phyloP scores from a whole-genome alignment of 2,888 invertebrate genomes.

The Nemotelus pantherinus region DNA sequence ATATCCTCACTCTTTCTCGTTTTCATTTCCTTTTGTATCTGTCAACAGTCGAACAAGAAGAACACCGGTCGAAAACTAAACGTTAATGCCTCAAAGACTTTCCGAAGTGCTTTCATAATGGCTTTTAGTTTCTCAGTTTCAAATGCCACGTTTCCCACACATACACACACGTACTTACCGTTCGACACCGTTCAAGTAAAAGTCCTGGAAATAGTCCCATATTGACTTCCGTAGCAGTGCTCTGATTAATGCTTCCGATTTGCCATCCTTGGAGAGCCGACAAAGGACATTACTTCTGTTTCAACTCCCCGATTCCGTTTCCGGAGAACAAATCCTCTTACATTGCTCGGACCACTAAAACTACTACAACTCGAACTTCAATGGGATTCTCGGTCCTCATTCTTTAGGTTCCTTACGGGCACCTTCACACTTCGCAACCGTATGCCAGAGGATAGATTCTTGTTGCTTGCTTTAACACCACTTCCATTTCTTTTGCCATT shows the following conservation, averaged over 20 bases:
- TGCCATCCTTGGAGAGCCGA: slow-evolving; percentile 33
- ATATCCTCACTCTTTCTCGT: neutral
- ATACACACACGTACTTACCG: neutral
- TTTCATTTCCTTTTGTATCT: neutral
- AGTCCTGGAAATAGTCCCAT: slow-evolving; percentile 36
- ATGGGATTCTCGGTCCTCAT: slow-evolving; percentile 13
- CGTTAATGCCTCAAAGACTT: slow-evolving; percentile 17
- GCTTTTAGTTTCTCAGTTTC: slow-evolving; percentile 9
- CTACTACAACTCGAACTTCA: slow-evolving; percentile 12
- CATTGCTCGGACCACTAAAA: neutral
- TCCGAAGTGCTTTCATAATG: neutral
- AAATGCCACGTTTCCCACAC: slow-evolving; percentile 7
- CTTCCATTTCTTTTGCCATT: slow-evolving; percentile 11
- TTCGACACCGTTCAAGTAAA: neutral
- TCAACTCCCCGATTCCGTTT: slow-evolving; percentile 20
- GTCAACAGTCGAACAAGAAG: neutral
- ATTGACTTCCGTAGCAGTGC: slow-evolving; percentile 41
- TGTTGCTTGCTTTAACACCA: slow-evolving; percentile 38
- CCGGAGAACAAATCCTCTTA: slow-evolving; percentile 41
- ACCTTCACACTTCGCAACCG: slow-evolving; percentile 14
- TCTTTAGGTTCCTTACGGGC: slow-evolving; percentile 15
- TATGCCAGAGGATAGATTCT: slow-evolving; percentile 16
- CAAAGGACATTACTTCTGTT: slow-evolving; percentile 5
- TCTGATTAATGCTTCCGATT: slow-evolving; percentile 44
- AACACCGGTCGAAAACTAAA: slow-evolving; percentile 17